These are phyloP conservation scores for Macrotus californicus DNA, from an alignment of 2,113 vertebrate genomes.

Conservation along the genomic window DNA sequence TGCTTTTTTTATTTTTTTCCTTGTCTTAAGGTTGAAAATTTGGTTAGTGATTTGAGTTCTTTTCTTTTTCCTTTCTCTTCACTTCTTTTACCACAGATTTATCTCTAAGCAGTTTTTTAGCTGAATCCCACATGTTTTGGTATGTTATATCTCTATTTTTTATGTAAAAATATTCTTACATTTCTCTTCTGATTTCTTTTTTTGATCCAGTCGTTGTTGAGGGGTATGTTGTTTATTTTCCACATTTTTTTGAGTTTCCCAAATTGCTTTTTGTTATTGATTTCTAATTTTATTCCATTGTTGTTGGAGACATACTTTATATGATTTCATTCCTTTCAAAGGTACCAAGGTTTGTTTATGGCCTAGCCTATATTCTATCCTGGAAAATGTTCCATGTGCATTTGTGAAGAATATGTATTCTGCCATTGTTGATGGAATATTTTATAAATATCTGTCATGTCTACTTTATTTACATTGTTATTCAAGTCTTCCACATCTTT, in stretches of 20 bases:
- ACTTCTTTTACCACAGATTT: background rate
- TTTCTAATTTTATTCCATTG: background rate
- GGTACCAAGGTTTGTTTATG: background rate
- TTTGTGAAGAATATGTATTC: background rate
- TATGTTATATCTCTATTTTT: background rate
- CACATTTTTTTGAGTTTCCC: background rate
- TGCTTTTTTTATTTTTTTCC: background rate
- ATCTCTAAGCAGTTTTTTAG: background rate
- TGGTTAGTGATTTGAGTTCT: background rate
- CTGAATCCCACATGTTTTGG: background rate
- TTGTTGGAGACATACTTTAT: background rate
- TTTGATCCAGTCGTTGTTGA: background rate
- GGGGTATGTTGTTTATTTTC: background rate
- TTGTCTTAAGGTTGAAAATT: background rate
- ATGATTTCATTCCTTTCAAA: background rate
- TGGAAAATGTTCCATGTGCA: background rate
- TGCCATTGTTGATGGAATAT: background rate
- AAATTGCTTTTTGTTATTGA: background rate
- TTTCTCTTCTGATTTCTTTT: background rate
- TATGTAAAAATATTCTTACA: background rate
- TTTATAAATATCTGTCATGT: background rate
- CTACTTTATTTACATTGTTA: background rate
- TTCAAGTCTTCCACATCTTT: background rate
- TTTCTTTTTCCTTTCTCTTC: background rate
- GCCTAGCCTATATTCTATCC: background rate